These are phyloP conservation scores for Bicyclus anynana DNA, from an alignment of 1,140 invertebrate species.

Conservation along the genomic window DNA sequence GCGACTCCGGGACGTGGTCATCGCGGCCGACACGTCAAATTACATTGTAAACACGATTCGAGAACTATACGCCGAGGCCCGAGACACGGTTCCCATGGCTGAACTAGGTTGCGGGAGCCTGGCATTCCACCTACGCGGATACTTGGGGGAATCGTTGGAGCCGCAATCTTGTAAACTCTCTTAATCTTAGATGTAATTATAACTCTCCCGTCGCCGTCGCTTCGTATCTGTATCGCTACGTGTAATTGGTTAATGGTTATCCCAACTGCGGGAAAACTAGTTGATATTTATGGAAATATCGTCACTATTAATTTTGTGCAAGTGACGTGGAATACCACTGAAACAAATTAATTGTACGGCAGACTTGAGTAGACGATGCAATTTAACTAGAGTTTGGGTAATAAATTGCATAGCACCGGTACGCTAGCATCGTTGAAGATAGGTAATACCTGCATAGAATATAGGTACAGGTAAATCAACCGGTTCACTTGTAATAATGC, in stretches of 20 bases:
- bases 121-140: constrained; percentile 24
- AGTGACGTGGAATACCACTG: constrained; percentile 16
- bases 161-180: constrained; percentile 23
- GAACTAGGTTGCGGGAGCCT: constrained; percentile 27
- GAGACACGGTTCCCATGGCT: constrained; percentile 37
- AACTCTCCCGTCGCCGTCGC: constrained; percentile 6
- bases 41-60: constrained; percentile 44
- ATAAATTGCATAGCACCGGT: constrained; percentile 27
- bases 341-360: constrained; percentile 27
- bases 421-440: constrained; percentile 25
- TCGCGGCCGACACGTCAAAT: constrained; percentile 44
- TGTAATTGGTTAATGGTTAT: constrained; percentile 17
- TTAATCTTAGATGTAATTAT: constrained; percentile 17
- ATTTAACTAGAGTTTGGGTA: constrained; percentile 29
- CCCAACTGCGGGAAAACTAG: constrained; percentile 9
- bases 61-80: constrained; percentile 24
- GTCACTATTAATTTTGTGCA: constrained; percentile 18
- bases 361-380: constrained; percentile 26
- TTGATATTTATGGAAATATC: constrained; percentile 17
- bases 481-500: constrained; percentile 11
- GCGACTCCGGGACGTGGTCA: constrained; percentile 47
- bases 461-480: background rate
- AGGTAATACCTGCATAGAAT: constrained; percentile 10
- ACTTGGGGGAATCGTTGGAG: constrained; percentile 20
- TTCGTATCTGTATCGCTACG: constrained; percentile 7